phyloP scores from a whole-genome alignment of 2,797 vertebrate species.

The Triplophysa yarkandensis region DNA sequence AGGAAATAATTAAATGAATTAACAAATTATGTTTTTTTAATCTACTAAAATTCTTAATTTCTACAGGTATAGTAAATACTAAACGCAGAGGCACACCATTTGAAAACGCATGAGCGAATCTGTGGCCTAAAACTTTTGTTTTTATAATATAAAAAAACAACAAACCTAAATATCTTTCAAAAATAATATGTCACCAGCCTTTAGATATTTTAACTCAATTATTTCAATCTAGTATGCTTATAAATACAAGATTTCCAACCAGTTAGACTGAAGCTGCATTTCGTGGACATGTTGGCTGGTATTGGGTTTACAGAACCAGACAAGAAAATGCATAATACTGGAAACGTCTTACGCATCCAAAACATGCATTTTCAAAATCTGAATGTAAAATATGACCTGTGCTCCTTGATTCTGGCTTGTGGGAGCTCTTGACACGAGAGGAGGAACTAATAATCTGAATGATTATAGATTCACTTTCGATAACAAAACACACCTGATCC shows the following conservation, averaged over 20 bases:
- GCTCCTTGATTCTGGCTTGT: conserved; percentile 14
- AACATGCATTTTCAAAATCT: conserved; percentile 8
- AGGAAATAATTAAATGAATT: too few relatives aligned
- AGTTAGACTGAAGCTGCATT: background rate
- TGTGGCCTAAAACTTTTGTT: too few relatives aligned
- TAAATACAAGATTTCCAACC: background rate
- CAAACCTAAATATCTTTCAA: too few relatives aligned
- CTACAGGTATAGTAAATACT: too few relatives aligned
- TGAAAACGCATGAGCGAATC: too few relatives aligned
- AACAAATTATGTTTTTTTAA: too few relatives aligned
- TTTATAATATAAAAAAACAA: too few relatives aligned
- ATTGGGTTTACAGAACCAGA: background rate
- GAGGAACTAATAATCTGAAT: conserved; percentile 10
- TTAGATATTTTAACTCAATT: too few relatives aligned
- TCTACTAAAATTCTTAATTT: too few relatives aligned
- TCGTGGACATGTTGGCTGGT: background rate
- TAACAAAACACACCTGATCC: conserved; percentile 32
- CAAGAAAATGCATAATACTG: background rate
- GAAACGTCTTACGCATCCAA: background rate
- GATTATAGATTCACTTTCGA: conserved; percentile 46
- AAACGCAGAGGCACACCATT: too few relatives aligned
- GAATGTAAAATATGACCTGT: conserved; percentile 1
- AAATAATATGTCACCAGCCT: too few relatives aligned
- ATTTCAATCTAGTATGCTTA: background rate
- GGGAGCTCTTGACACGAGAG: conserved; percentile 10